Percentiles rank a stretch among this genome's conserved stretches.
Evolutionary conservation across 2,797 vertebrate genomes (phyloP).

Genomic region (Hephaestus fuliginosus): DNA sequence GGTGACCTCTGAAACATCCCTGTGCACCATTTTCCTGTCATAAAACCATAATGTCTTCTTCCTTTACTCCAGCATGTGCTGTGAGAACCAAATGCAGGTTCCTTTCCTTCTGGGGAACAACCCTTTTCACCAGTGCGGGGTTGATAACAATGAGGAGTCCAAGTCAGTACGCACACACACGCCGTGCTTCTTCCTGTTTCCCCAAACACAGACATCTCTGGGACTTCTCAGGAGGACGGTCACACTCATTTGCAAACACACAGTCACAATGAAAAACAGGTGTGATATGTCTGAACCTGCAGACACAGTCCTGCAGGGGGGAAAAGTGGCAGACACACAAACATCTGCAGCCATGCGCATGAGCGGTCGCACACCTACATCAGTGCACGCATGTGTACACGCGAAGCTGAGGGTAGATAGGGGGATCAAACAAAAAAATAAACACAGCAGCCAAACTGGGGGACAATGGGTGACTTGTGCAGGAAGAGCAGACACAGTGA

Average conservation of each 20-base stretch:
- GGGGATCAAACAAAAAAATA: constrained; percentile 76
- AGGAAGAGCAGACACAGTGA: constrained; percentile 66
- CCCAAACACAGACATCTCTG: constrained; percentile 68
- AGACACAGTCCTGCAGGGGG: constrained; percentile 34
- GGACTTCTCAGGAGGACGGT: constrained; percentile 63
- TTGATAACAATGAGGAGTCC: constrained; percentile 51
- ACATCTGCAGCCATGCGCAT: constrained; percentile 46
- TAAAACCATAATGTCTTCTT: constrained; percentile 57
- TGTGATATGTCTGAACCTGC: constrained; percentile 60
- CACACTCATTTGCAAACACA: constrained; percentile 58
- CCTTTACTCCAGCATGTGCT: constrained; percentile 49
- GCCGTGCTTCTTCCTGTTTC: constrained; percentile 66
- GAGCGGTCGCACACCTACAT: constrained; percentile 30
- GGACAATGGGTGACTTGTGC: constrained; percentile 74
- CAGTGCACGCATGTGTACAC: constrained; percentile 12
- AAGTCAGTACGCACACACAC: constrained; percentile 35
- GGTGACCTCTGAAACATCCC: constrained; percentile 48
- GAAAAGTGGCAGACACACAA: constrained; percentile 14
- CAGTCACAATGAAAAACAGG: constrained; percentile 56
- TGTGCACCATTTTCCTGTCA: constrained; percentile 48
- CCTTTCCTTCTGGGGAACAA: constrained; percentile 67
- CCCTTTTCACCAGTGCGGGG: constrained; percentile 39
- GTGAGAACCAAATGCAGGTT: constrained; percentile 45
- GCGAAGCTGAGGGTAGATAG: constrained; percentile 45
- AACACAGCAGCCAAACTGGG: constrained; percentile 65